Conservation (phyloP, 2,888 invertebrate species). For the Metallyticus violacea region DNA sequence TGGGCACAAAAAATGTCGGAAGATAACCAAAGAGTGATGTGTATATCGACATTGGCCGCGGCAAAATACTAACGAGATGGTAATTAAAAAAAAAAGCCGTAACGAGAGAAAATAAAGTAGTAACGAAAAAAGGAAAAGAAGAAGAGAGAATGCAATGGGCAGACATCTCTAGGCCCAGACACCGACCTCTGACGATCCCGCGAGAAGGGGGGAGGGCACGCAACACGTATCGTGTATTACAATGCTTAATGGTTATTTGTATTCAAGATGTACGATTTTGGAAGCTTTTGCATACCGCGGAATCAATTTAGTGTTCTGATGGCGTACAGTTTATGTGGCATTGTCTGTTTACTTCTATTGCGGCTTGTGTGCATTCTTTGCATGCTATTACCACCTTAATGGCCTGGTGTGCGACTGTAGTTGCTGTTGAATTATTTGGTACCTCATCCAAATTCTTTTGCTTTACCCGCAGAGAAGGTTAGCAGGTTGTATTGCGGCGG, state of each 20-base stretch:
- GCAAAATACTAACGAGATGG: background rate
- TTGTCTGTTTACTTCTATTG: background rate
- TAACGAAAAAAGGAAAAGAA: background rate
- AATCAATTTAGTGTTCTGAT: background rate
- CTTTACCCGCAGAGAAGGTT: no score
- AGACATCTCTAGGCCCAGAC: background rate
- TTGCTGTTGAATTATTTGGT: background rate
- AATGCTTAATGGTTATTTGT: no score
- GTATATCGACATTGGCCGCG: background rate
- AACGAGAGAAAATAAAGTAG: background rate
- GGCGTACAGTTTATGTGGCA: background rate
- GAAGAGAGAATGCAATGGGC: no score
- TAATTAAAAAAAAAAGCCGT: no score
- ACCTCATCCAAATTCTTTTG: background rate
- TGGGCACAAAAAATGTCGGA: background rate
- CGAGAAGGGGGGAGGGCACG: background rate
- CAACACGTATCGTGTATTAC: no score
- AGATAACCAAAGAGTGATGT: background rate
- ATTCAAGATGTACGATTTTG: background rate
- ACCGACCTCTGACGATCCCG: background rate
- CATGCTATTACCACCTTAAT: background rate
- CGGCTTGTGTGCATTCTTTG: background rate
- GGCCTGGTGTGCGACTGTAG: background rate
- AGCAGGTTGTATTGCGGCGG: no score
- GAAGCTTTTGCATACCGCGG: background rate